Evolutionary conservation across 2,888 invertebrate species (phyloP), one percentile per base, ranked within the genome.

Genomic region (Eilema depressum): DNA sequence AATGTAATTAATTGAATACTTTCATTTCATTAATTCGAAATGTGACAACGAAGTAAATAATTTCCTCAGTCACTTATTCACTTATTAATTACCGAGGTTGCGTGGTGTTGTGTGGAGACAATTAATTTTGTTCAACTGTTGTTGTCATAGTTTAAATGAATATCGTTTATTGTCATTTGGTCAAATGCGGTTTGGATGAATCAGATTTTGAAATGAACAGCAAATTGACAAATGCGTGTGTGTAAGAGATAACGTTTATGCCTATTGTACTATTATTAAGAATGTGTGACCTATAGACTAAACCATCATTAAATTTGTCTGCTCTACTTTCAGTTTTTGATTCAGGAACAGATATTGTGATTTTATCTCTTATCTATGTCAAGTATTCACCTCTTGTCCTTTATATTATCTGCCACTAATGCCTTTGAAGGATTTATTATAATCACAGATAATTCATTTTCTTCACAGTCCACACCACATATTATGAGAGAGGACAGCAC

Each of bases 111-210:
- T 53, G 68, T 73, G 63, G 71, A 71, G 68, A 69, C 77, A 77
- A 71, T 79, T 79, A 75, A 77, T 77, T 75, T 77, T 68, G 77
- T 79, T 74, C 70, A 20, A 68, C 17, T 69, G 66, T 59, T 75
- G 79, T 75, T 79, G 71, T 64, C 70, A 72, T 70, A 72, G 79
- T 76, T 78, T 74, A 70, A 73, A 74, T 64, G 71, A 64, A 60
- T 70, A 74, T 72, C 41, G 60, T 62, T 72, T 75, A 71, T 63
- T 75, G 69, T 69, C 73, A 74, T 73, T 79, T 74, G 68, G 60
- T 41, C 41, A 53, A 47, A 53, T 53, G 53, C n/a, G n/a, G 53
- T 53, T n/a, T 53, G 47, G 7, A 0, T 47, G 20, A 47, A 47
- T 47, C 20, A 20, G 5, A 47, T 47, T 41, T 41, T 41, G 5